Evolutionary conservation across 2,888 invertebrate genomes (phyloP).

Genomic region (Callinectes sapidus): DNA sequence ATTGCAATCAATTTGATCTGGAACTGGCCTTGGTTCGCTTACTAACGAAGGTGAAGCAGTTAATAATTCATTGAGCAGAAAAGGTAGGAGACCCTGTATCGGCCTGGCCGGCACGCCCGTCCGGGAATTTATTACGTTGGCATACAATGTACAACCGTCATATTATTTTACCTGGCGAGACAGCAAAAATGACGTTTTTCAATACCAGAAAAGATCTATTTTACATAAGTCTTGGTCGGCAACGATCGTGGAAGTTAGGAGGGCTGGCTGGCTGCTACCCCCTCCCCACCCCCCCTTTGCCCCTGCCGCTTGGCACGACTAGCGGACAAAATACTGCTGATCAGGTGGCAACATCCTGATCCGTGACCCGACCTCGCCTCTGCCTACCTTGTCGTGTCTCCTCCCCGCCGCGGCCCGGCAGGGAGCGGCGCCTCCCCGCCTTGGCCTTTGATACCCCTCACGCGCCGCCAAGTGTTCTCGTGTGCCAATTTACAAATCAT

Average conservation of each 20-base stretch:
- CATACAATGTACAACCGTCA: not conserved
- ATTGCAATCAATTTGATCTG: not conserved
- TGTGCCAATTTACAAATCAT: not conserved
- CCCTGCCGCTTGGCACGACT: not conserved
- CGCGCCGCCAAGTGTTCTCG: conserved; percentile 3
- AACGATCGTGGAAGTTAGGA: not conserved
- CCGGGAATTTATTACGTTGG: not conserved
- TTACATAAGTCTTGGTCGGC: not conserved
- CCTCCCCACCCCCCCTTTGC: too few species aligned
- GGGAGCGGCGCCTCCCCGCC: not conserved
- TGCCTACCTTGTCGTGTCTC: not conserved
- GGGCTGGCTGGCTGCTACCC: not conserved
- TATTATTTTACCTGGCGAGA: not conserved
- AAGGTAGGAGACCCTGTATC: not conserved
- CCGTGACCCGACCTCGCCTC: conserved; percentile 7
- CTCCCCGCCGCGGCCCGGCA: conserved; percentile 3
- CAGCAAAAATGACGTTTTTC: conserved; percentile 14
- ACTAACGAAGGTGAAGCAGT: not conserved
- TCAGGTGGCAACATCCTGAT: conserved; percentile 5
- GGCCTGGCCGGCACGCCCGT: conserved; percentile 6
- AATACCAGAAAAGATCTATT: conserved; percentile 16
- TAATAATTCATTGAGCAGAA: not conserved
- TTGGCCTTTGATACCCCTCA: not conserved
- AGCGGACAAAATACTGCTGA: not conserved
- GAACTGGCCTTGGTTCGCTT: not conserved